Conservation (phyloP, 1,140 invertebrate genomes). For the Saccostrea cuccullata region DNA sequence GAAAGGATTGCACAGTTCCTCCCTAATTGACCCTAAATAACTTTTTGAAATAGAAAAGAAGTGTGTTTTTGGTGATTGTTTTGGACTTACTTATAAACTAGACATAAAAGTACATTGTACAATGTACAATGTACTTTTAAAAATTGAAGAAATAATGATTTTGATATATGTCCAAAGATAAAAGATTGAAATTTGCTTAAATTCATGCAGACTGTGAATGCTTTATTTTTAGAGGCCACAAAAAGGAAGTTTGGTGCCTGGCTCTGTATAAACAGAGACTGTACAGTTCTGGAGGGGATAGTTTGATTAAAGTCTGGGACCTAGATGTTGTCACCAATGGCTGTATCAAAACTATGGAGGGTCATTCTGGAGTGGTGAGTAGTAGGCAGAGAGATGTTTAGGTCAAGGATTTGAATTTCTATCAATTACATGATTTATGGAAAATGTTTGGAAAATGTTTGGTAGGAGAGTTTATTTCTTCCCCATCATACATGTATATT, state of each 20-base stretch:
- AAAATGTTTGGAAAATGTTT: too few species aligned
- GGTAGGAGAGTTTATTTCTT: too few species aligned
- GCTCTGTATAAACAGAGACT: constrained; percentile 64
- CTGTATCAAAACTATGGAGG: constrained; percentile 70
- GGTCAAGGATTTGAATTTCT: background rate
- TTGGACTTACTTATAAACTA: too few species aligned
- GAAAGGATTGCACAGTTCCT: too few species aligned
- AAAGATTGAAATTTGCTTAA: background rate
- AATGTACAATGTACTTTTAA: too few species aligned
- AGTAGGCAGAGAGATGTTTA: background rate
- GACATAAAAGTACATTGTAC: too few species aligned
- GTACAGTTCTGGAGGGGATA: constrained; percentile 70
- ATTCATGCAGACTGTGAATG: background rate
- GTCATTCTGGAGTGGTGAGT: constrained; percentile 67
- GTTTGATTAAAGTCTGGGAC: constrained; percentile 73
- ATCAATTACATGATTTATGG: background rate
- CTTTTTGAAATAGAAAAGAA: too few species aligned
- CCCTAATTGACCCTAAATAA: too few species aligned
- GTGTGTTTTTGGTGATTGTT: too few species aligned
- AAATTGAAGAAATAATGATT: too few species aligned
- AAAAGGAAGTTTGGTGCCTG: constrained; percentile 70
- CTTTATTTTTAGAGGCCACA: constrained; percentile 68
- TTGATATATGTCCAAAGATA: background rate
- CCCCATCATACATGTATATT: background rate
- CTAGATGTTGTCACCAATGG: constrained; percentile 70